Percentiles rank a stretch among this genome's conserved stretches.
phyloP scores from a whole-genome alignment of 92 coral and sea anemone species.

The Muricea muricata region DNA sequence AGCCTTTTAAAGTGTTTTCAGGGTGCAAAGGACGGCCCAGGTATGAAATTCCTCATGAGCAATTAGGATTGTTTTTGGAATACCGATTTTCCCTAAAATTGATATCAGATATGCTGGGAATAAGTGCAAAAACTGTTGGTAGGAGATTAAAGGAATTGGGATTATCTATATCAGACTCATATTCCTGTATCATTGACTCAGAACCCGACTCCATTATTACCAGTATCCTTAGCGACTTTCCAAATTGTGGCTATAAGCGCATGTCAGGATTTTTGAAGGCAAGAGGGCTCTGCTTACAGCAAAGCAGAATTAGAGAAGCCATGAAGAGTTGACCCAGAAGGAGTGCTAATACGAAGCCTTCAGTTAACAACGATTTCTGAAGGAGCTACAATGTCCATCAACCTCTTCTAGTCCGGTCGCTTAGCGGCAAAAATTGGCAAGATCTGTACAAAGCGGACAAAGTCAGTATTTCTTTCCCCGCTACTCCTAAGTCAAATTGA shows the following conservation, averaged over 20 bases:
- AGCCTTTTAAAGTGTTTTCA: background rate
- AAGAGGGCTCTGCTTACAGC: conserved; percentile 52
- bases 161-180: conserved; percentile 45
- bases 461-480: too few species aligned
- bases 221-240: conserved; percentile 36
- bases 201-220: conserved; percentile 44
- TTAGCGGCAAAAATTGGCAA: too few species aligned
- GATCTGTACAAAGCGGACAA: too few species aligned
- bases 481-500: too few species aligned
- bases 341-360: background rate
- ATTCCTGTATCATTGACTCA: conserved; percentile 34
- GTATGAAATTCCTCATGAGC: conserved; percentile 4
- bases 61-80: background rate
- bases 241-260: conserved; percentile 57
- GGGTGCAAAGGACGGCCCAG: background rate
- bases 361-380: background rate
- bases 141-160: conserved; percentile 64
- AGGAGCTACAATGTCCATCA: conserved; percentile 1
- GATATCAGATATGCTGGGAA: conserved; percentile 55
- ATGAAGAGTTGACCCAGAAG: conserved; percentile 40
- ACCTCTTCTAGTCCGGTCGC: too few species aligned
- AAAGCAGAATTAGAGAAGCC: conserved; percentile 49
- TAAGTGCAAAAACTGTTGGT: conserved; percentile 56
- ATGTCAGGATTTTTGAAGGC: conserved; percentile 54
- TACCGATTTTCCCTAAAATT: background rate